phyloP scores from a whole-genome alignment of 2,797 vertebrate species.

The Micrastur ruficollis region DNA sequence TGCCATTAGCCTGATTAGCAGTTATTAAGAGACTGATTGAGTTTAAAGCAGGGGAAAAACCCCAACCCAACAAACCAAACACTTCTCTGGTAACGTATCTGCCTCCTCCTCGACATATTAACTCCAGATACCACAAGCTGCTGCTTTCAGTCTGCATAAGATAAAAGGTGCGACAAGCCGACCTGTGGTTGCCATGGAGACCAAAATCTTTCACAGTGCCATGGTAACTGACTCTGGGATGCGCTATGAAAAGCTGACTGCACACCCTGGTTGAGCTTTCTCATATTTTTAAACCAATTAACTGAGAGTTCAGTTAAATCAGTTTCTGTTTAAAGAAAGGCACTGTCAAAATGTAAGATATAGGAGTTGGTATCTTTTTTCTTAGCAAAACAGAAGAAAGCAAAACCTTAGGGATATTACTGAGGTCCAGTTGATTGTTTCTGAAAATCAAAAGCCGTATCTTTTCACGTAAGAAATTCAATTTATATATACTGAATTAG shows the following conservation, averaged over 20 bases:
- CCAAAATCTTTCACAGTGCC: slow-evolving; percentile 65
- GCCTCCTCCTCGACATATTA: not conserved
- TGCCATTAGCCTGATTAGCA: not conserved
- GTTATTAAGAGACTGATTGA: not conserved
- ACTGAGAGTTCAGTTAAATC: slow-evolving; percentile 34
- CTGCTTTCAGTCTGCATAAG: slow-evolving; percentile 33
- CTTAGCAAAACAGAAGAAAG: not conserved
- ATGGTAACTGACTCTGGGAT: slow-evolving; percentile 73
- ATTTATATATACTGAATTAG: not conserved
- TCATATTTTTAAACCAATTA: slow-evolving; percentile 69
- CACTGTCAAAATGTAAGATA: not conserved
- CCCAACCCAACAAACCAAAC: not conserved
- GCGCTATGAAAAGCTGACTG: slow-evolving; percentile 67
- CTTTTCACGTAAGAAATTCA: not conserved
- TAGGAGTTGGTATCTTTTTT: not conserved
- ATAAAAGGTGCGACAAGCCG: slow-evolving; percentile 67
- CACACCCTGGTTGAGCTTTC: slow-evolving; percentile 21
- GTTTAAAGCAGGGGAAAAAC: not conserved
- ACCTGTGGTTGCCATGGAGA: slow-evolving; percentile 76
- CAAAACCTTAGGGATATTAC: not conserved
- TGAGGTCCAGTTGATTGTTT: not conserved
- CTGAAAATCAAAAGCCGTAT: not conserved
- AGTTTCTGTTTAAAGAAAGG: slow-evolving; percentile 51
- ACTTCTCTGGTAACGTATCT: not conserved
- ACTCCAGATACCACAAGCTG: slow-evolving; percentile 45